Evolutionary conservation across 2,113 vertebrate species (phyloP), one percentile per base, ranked within the genome.

Genomic region (Amblyornis subalaris): DNA sequence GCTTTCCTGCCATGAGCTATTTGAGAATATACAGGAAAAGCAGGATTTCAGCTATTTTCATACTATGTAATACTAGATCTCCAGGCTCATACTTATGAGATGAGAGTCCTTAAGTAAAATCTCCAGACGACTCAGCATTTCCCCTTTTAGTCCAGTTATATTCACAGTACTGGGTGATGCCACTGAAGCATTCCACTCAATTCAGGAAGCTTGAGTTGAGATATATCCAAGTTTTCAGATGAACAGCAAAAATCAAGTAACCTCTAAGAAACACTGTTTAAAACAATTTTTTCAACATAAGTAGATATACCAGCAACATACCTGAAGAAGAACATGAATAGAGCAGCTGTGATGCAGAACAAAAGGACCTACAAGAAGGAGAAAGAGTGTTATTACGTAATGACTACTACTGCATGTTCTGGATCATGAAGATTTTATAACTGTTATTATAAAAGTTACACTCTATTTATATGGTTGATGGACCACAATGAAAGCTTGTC

Each of bases 301-400:
- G 73, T 15, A 83, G n/a, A 67, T 58, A 89, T 19, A 79, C 6
- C 12, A 79, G 62, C 2, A 24, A 98, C 98, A 81, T 98, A 98
- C 98, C 98, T 98, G 97, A 98, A 98, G 97, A 98, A 98, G 98
- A 98, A 98, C 98, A 98, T 98, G 97, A 98, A 98, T 94, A 98
- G 97, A 85, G 98, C 98, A 87, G 98, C 97, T 83, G 98, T 98
- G 95, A 98, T 97, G 97, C 98, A 98, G 97, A 98, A 98, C 97
- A 98, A 97, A 95, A 98, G 98, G 62, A 98, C 98, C 98, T 98
- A 93, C 33, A 96, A 97, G 70, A 93, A 97, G 53, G 18, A 97
- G 75, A 96, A 94, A 96, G 90, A 73, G 38, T 50, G 51, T 92
- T 22, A 94, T 89, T 95, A 96, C n/a, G 75, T 71, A 36, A 35